A percentile compares a stretch with the other conserved stretches of the same genome.
These are phyloP conservation scores for Rhipidura dahli DNA, from an alignment of 2,113 vertebrate genomes.

Conservation along the genomic window DNA sequence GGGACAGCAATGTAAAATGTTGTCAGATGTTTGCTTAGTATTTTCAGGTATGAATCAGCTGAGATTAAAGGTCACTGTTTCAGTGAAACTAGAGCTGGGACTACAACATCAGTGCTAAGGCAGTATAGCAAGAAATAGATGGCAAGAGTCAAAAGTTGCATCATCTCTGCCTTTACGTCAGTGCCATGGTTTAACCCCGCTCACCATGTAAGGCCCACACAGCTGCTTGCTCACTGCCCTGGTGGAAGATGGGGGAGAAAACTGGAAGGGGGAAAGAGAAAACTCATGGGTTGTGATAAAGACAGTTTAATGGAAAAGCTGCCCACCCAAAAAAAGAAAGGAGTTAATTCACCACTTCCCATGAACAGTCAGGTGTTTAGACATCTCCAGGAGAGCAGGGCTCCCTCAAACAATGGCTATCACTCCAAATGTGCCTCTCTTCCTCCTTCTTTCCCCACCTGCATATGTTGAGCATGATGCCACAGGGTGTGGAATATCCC, in stretches of 20 bases:
- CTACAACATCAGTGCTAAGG: neutral
- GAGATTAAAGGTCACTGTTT: neutral
- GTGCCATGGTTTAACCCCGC: fast-evolving
- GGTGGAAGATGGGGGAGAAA: neutral
- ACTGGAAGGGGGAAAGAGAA: neutral
- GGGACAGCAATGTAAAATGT: neutral
- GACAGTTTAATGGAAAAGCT: neutral
- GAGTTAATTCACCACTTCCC: neutral
- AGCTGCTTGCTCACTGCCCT: neutral
- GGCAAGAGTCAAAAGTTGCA: neutral
- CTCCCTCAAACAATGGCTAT: neutral
- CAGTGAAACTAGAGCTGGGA: neutral
- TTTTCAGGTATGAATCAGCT: neutral
- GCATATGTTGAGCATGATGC: neutral
- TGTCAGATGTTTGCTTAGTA: neutral
- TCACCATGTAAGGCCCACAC: neutral
- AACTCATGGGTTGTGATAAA: neutral
- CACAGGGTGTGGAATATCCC: neutral
- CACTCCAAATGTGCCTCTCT: neutral
- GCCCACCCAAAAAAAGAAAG: neutral
- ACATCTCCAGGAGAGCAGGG: neutral
- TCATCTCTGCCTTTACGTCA: neutral
- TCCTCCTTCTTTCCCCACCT: neutral
- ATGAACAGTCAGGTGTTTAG: neutral
- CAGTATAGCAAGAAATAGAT: neutral